phyloP scores from a whole-genome alignment of 2,113 vertebrate species.

The Chelonoidis abingdonii region DNA sequence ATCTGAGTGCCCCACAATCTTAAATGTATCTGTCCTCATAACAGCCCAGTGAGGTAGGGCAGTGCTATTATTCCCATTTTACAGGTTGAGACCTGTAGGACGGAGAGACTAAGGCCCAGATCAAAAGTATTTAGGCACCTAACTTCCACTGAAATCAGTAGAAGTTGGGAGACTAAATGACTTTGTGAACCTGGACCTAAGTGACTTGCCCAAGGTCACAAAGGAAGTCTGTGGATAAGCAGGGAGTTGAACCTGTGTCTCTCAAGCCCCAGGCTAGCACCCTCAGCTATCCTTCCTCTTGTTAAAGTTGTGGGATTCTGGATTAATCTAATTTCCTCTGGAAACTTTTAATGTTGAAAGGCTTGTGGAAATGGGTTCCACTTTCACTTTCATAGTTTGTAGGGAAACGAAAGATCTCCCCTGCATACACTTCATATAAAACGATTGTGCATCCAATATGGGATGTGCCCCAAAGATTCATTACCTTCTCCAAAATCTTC shows the following conservation, averaged over 20 bases:
- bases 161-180: not conserved
- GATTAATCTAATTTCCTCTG: not conserved
- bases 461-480: not conserved
- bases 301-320: not conserved
- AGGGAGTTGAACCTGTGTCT: not conserved
- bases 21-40: not conserved
- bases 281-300: not conserved
- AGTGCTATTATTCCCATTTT: not conserved
- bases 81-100: not conserved
- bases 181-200: not conserved
- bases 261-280: not conserved
- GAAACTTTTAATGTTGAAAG: not conserved
- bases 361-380: not conserved
- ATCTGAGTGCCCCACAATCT: not conserved
- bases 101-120: not conserved
- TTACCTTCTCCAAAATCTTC: not conserved
- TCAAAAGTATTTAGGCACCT: not conserved
- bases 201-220: not conserved
- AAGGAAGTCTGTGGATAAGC: not conserved
- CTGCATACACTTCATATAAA: not conserved
- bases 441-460: accelerated
- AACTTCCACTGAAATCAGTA: not conserved
- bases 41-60: not conserved
- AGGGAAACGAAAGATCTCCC: not conserved
- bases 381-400: not conserved